These are phyloP conservation scores for Manis javanica DNA, from an alignment of 2,797 vertebrate genomes.

Conservation along the genomic window DNA sequence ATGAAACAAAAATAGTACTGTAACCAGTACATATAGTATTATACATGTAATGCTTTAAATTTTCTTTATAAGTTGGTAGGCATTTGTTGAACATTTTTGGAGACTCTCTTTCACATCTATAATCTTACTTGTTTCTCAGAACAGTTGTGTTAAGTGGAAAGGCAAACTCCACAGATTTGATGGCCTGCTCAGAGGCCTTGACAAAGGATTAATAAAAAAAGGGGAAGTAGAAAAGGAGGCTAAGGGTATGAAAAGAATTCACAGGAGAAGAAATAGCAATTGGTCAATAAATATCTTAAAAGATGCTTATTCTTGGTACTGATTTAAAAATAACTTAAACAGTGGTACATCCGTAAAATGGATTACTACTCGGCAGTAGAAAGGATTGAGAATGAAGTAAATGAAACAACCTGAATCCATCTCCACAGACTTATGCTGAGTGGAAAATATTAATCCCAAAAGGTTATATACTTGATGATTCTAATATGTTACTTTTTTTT, in stretches of 20 bases:
- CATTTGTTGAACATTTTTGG: slow-evolving; percentile 42
- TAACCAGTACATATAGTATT: neutral
- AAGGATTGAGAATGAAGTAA: neutral
- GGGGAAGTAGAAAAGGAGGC: neutral
- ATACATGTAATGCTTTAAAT: neutral
- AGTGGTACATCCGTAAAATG: neutral
- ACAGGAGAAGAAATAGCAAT: neutral
- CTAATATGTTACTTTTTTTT: neutral
- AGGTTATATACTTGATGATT: neutral
- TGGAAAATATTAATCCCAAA: neutral
- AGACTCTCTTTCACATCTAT: neutral
- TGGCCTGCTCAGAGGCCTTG: neutral
- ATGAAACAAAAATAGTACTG: neutral
- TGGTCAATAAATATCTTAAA: neutral
- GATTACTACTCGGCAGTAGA: neutral
- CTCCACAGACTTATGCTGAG: neutral
- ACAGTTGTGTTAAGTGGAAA: neutral
- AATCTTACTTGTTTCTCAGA: slow-evolving; percentile 47
- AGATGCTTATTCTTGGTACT: neutral
- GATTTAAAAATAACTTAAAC: neutral
- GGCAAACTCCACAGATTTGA: neutral
- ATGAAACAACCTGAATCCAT: neutral
- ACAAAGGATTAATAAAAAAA: neutral
- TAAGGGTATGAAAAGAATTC: neutral
- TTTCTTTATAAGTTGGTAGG: slow-evolving; percentile 17